A percentile compares a stretch with the other conserved stretches of the same genome.
Conservation (phyloP, 2,888 invertebrate genomes). For the Athetis lepigone region DNA sequence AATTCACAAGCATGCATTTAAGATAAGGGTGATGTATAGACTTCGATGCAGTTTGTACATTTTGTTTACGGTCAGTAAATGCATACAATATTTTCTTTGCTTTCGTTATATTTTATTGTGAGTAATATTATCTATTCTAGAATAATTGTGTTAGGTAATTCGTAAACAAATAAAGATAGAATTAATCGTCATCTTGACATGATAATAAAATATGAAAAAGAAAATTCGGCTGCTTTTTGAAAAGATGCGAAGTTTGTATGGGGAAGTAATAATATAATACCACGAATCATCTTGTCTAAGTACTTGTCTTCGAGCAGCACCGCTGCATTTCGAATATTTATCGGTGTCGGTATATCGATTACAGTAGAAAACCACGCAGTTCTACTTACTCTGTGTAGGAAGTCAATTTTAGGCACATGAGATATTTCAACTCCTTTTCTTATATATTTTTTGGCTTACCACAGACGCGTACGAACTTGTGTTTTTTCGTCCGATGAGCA, state of each 20-base stretch:
- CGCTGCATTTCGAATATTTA: too few species aligned
- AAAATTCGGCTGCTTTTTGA: not conserved
- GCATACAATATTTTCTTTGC: slow-evolving; percentile 15
- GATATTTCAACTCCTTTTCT: too few species aligned
- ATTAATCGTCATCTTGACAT: too few species aligned
- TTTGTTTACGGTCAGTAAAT: slow-evolving; percentile 74
- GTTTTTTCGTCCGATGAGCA: not conserved
- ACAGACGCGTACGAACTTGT: not conserved
- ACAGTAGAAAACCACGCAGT: too few species aligned
- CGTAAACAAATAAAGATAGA: not conserved
- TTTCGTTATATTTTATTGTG: not conserved
- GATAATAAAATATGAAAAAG: not conserved
- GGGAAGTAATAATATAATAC: too few species aligned
- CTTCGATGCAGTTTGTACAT: slow-evolving; percentile 60
- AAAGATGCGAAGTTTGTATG: too few species aligned
- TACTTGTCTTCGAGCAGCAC: too few species aligned
- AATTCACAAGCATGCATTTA: slow-evolving; percentile 63
- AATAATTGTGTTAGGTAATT: not conserved
- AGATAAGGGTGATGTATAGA: slow-evolving; percentile 78
- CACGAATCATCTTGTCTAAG: too few species aligned
- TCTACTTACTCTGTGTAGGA: too few species aligned
- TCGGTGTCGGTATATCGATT: too few species aligned
- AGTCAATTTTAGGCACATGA: too few species aligned
- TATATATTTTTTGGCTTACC: too few species aligned
- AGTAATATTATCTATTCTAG: not conserved